Evolutionary conservation across 2,888 invertebrate genomes (phyloP).

Genomic region (Flexamia atlantica): DNA sequence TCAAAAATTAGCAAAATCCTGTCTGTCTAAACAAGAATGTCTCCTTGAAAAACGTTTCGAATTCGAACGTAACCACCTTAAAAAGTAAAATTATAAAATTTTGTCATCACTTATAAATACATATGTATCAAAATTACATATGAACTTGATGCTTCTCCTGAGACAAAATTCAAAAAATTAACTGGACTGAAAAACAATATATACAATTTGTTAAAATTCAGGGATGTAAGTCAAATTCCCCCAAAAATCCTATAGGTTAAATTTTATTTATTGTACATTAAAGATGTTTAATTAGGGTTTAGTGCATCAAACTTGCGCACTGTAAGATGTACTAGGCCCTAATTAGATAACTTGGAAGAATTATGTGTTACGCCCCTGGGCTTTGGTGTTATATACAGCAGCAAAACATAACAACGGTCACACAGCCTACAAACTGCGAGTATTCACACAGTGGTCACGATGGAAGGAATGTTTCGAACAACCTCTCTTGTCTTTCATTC

Average conservation of each 20-base stretch:
- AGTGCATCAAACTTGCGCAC: slow-evolving; percentile 35
- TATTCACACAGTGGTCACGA: slow-evolving; percentile 63
- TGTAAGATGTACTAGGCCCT: slow-evolving; percentile 2
- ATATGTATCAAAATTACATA: not conserved
- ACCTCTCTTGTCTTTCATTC: slow-evolving; percentile 51
- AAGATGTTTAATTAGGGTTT: too few species aligned
- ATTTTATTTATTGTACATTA: too few species aligned
- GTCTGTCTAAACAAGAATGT: slow-evolving; percentile 27
- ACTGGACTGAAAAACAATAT: slow-evolving; percentile 18
- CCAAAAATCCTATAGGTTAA: not conserved
- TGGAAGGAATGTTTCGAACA: slow-evolving; percentile 62
- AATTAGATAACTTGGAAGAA: not conserved
- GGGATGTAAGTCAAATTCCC: not conserved
- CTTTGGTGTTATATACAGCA: slow-evolving; percentile 41
- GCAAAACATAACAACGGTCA: slow-evolving; percentile 20
- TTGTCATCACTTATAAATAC: too few species aligned
- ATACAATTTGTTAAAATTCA: not conserved
- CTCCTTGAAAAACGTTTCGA: slow-evolving; percentile 42
- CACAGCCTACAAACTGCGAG: slow-evolving; percentile 23
- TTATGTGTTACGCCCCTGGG: slow-evolving; percentile 10
- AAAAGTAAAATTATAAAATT: slow-evolving; percentile 22
- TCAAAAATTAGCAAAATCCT: not conserved
- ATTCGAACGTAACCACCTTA: slow-evolving; percentile 56
- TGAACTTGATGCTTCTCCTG: not conserved
- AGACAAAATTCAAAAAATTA: slow-evolving; percentile 6